Percentiles rank a stretch among this genome's conserved stretches.
Evolutionary conservation across 2,113 vertebrate species (phyloP).

Genomic region (western clawed frog (Xenopus tropicalis)): UCB_Xtro_10.0 CM004446.2:101685001-101685500

Average conservation of each 20-base stretch:
- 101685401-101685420: too few relatives aligned
- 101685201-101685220: conserved; percentile 95
- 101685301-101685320: neutral
- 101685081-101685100: conserved; percentile 89
- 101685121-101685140: conserved; percentile 89
- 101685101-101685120: conserved; percentile 87
- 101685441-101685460: too few relatives aligned
- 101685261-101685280: neutral
- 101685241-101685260: neutral
- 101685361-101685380: too few relatives aligned
- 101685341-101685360: too few relatives aligned
- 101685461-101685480: too few relatives aligned
- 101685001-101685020: conserved; percentile 83
- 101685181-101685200: conserved; percentile 83
- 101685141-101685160: conserved; percentile 82
- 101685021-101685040: conserved; percentile 85
- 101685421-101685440: too few relatives aligned
- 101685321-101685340: too few relatives aligned
- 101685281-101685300: neutral
- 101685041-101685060: conserved; percentile 88
- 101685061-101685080: conserved; percentile 81
- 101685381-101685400: too few relatives aligned
- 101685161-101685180: conserved; percentile 79
- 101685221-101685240: conserved; percentile 70
- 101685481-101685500: too few relatives aligned